phyloP scores from a whole-genome alignment of 2,888 invertebrate genomes.

The Zonitis immaculata region DNA sequence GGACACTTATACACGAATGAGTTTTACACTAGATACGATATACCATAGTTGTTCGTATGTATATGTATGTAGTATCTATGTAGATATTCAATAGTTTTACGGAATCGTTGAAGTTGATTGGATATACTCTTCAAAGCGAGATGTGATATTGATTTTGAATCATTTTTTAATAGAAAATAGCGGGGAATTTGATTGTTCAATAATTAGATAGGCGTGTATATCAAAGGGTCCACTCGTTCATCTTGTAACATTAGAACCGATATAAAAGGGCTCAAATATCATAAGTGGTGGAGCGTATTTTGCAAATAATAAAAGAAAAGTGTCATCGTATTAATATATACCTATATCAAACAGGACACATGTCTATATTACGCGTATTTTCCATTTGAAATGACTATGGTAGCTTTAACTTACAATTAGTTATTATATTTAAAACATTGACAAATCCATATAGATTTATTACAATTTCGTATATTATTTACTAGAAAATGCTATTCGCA shows the following conservation, averaged over 20 bases:
- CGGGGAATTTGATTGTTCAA: background rate
- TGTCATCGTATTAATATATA: conserved; percentile 21
- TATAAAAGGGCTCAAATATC: conserved; percentile 8
- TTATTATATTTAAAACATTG: conserved; percentile 19
- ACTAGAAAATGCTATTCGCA: background rate
- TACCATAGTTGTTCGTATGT: background rate
- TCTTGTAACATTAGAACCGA: background rate
- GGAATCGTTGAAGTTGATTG: background rate
- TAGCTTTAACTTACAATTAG: conserved; percentile 20
- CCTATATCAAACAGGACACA: conserved; percentile 22
- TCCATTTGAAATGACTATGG: conserved; percentile 10
- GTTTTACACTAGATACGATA: background rate
- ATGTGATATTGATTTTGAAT: no score
- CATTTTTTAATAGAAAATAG: no score
- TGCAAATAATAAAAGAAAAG: conserved; percentile 22
- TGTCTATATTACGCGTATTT: conserved; percentile 21
- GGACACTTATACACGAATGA: background rate
- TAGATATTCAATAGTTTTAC: background rate
- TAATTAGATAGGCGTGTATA: no score
- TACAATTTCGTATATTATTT: conserved; percentile 9
- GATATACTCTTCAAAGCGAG: no score
- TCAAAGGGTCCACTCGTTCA: background rate
- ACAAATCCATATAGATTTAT: conserved; percentile 19
- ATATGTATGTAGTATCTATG: no score
- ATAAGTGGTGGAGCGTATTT: conserved; percentile 18